Evolutionary conservation across 1,140 invertebrate genomes (phyloP).

Genomic region (Proctacanthus coquilletti): DNA sequence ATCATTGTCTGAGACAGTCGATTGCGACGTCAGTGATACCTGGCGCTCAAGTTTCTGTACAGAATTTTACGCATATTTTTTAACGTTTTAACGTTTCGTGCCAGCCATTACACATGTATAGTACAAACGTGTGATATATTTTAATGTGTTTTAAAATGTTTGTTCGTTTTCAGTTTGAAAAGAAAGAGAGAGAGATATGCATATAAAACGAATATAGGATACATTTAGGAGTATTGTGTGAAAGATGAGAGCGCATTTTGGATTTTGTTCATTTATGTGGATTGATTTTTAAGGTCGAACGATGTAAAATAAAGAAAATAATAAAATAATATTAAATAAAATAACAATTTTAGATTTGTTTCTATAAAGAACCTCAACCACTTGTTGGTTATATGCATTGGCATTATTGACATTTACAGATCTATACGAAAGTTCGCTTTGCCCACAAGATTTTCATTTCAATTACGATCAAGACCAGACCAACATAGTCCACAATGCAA

Average conservation of each 20-base stretch:
- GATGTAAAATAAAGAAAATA: constrained; percentile 4
- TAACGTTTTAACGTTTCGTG: constrained; percentile 4
- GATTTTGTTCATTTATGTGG: neutral
- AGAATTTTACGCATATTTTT: constrained; percentile 16
- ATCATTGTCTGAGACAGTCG: constrained; percentile 34
- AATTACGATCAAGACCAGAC: too few species aligned
- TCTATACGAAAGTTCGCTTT: too few species aligned
- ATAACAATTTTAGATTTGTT: neutral
- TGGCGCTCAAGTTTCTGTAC: constrained; percentile 24
- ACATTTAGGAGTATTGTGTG: constrained; percentile 4
- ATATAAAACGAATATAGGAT: constrained; percentile 3
- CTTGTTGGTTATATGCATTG: too few species aligned
- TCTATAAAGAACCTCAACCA: constrained; percentile 23
- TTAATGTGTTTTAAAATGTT: constrained; percentile 3
- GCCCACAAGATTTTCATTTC: too few species aligned
- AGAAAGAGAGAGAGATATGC: constrained; percentile 5
- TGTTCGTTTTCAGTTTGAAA: constrained; percentile 2
- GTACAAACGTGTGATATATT: too few species aligned
- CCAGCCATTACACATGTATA: too few species aligned
- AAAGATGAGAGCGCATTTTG: neutral
- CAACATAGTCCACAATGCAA: too few species aligned
- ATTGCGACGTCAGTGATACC: constrained; percentile 25
- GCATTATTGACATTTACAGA: too few species aligned
- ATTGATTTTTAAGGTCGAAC: neutral
- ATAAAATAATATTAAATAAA: constrained; percentile 5